A percentile compares a stretch with the other conserved stretches of the same genome.
These are phyloP conservation scores for Craseonycteris thonglongyai DNA, from an alignment of 2,113 vertebrate genomes.

Conservation along the genomic window DNA sequence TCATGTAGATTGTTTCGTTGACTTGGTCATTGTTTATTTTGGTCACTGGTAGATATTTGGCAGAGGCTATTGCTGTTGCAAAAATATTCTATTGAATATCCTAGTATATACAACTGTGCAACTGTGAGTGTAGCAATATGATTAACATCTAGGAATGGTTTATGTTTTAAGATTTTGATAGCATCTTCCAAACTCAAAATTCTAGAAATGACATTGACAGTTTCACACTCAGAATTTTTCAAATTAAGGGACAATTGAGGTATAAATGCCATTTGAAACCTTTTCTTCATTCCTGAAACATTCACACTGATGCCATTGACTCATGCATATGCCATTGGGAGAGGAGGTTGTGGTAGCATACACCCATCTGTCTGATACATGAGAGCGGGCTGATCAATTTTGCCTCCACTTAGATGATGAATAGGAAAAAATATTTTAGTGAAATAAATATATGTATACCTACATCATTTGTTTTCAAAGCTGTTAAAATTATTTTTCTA, in stretches of 20 bases:
- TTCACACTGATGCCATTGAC: accelerated
- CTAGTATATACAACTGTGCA: too few relatives aligned
- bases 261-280: neutral
- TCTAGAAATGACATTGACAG: neutral
- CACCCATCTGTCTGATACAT: neutral
- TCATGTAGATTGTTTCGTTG: neutral
- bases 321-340: too few relatives aligned
- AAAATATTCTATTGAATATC: neutral
- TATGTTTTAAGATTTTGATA: neutral
- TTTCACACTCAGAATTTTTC: neutral
- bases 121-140: accelerated
- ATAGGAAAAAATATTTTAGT: too few relatives aligned
- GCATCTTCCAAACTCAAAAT: neutral
- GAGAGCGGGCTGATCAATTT: too few relatives aligned
- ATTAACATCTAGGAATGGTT: neutral
- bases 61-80: neutral
- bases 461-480: too few relatives aligned
- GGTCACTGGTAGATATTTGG: accelerated
- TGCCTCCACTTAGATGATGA: too few relatives aligned
- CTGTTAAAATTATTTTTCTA: too few relatives aligned
- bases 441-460: too few relatives aligned
- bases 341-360: neutral
- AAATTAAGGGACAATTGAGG: too few relatives aligned
- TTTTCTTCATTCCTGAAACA: neutral
- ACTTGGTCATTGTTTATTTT: too few relatives aligned